Conservation (phyloP, 2,888 invertebrate genomes). For the Catonia carolina region DNA sequence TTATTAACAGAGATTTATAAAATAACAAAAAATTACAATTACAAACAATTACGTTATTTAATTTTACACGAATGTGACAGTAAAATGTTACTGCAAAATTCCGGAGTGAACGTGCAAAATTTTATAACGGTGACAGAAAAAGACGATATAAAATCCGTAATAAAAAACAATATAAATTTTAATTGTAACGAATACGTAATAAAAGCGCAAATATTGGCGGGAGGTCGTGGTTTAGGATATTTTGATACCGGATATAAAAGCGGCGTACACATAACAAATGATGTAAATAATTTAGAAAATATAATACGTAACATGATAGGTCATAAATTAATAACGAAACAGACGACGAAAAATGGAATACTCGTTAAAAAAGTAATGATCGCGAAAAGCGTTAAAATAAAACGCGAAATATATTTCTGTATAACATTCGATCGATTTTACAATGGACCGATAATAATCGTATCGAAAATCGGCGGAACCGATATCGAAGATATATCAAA, state of each 20-base stretch:
- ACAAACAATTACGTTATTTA: constrained; percentile 55
- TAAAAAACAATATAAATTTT: constrained; percentile 52
- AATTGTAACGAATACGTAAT: constrained; percentile 89
- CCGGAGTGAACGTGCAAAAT: constrained; percentile 80
- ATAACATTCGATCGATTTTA: constrained; percentile 88
- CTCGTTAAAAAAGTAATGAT: constrained; percentile 95
- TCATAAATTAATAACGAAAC: constrained; percentile 89
- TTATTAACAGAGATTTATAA: too few relatives aligned
- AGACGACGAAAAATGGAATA: constrained; percentile 91
- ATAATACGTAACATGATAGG: constrained; percentile 89
- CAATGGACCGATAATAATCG: constrained; percentile 94
- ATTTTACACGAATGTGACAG: constrained; percentile 97
- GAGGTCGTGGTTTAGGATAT: constrained; percentile 94
- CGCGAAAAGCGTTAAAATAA: constrained; percentile 93
- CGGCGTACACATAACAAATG: constrained; percentile 92
- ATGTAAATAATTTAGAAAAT: constrained; percentile 59
- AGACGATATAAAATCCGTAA: constrained; percentile 53
- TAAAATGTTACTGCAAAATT: constrained; percentile 79
- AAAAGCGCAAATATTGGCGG: constrained; percentile 97
- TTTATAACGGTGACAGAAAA: constrained; percentile 73
- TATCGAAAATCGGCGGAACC: constrained; percentile 93
- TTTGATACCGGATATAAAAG: constrained; percentile 97
- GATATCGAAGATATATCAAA: constrained; percentile 96
- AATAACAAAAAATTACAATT: too few relatives aligned
- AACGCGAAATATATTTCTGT: constrained; percentile 92